phyloP scores from a whole-genome alignment of 2,797 vertebrate genomes.

The Balearica regulorum region DNA sequence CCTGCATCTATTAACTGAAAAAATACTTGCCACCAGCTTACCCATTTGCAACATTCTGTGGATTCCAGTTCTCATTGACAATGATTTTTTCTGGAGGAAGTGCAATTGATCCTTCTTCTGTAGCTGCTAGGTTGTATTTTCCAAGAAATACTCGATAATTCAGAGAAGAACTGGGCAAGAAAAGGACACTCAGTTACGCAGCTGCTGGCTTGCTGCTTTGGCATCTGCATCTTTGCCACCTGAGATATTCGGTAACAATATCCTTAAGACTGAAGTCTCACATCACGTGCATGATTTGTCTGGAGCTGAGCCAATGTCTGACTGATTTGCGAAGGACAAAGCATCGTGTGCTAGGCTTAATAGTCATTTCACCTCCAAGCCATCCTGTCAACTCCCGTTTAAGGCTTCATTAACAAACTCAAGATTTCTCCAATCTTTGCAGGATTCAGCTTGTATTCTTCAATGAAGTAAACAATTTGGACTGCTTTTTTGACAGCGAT shows the following conservation, averaged over 20 bases:
- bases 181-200: background rate
- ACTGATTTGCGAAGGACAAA: background rate
- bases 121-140: slow-evolving; percentile 76
- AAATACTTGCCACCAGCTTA: background rate
- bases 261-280: background rate
- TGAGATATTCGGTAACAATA: background rate
- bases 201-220: background rate
- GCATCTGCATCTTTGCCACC: background rate
- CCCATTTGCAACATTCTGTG: slow-evolving; percentile 45
- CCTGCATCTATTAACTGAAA: background rate
- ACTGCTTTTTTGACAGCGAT: background rate
- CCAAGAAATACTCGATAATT: slow-evolving; percentile 82
- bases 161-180: slow-evolving; percentile 56
- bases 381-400: background rate
- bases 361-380: background rate
- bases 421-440: background rate
- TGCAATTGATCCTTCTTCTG: slow-evolving; percentile 67
- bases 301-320: background rate
- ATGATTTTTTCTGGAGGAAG: slow-evolving; percentile 70
- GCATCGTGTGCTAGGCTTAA: background rate
- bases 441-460: background rate
- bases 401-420: background rate
- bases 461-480: background rate
- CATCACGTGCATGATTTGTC: background rate
- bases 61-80: slow-evolving; percentile 80